Evolutionary conservation across 37 sponge, comb jelly and placozoan genomes (phyloP), one percentile per base, ranked within the genome.

Genomic region (Aplysina aerophoba): DNA sequence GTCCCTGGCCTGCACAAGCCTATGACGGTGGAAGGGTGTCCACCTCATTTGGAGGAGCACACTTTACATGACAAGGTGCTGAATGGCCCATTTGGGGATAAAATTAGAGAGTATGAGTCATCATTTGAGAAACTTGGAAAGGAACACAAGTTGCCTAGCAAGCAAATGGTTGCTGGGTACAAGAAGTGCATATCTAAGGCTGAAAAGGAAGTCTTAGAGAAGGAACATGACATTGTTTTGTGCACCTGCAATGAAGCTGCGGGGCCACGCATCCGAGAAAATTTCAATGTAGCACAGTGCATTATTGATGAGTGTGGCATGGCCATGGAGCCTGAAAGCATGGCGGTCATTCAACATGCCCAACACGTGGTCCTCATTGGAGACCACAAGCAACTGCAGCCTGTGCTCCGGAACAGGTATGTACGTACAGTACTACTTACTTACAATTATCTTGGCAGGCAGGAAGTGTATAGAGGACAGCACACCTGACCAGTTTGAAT

Each of bases 321-420:
- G 91, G 87, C 91, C 21, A 79, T 67, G 15, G 91, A 91, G 80
- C 87, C 87, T 0, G 91, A 91, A 72, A 59, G 53, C 39, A 91
- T 91, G 79, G 91, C 82, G 17, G 83, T 81, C 57, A 87, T 86
- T 12, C 31, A 73, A 16, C 59, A 50, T 27, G 78, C 80, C 37
- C 72, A 83, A 0, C 59, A 79, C 37, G 91, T 87, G n/a, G 87
- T 87, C 12, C 84, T 91, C n/a, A 91, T 91, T 56, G 90, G 90
- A 19, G 90, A 90, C 79, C 87, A 90, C 90, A 85, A 83, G 50
- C 90, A 90, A 68, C 55, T 91, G 73, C 91, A 91, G 79, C 71
- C 71, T 34, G 71, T 69, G 12, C 27, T 69, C 33, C 27, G 4
- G 33, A 69, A 69, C 71, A 69, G 27, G 55, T 77, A 1, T 19